These are phyloP conservation scores for Mizuhopecten yessoensis DNA, from an alignment of 1,140 invertebrate species.

Conservation along the genomic window DNA sequence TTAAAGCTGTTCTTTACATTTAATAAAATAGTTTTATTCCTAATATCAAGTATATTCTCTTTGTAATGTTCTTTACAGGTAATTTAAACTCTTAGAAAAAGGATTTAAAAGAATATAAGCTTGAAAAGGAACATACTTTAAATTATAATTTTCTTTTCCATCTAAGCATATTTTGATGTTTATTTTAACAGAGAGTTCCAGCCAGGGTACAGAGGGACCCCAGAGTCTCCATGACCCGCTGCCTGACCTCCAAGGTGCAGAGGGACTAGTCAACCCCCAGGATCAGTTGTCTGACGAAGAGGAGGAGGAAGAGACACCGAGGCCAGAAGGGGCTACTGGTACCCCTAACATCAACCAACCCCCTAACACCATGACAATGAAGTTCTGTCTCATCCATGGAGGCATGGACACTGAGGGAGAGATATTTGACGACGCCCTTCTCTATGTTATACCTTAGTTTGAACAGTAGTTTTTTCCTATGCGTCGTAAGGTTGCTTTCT, in stretches of 20 bases:
- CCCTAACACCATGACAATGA: slow-evolving; percentile 60
- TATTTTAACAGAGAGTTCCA: slow-evolving; percentile 55
- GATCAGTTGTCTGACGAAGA: slow-evolving; percentile 29
- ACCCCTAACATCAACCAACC: background rate
- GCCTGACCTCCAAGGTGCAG: background rate
- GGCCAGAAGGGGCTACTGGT: slow-evolving; percentile 64
- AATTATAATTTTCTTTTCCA: too few species aligned
- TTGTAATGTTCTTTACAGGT: too few species aligned
- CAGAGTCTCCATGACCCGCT: slow-evolving; percentile 41
- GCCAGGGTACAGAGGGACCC: slow-evolving; percentile 50
- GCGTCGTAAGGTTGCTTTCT: background rate
- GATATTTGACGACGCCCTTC: slow-evolving; percentile 82
- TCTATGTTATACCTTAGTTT: slow-evolving; percentile 67
- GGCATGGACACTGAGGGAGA: slow-evolving; percentile 83
- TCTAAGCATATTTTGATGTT: too few species aligned
- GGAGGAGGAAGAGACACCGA: slow-evolving; percentile 57
- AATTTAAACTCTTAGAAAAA: too few species aligned
- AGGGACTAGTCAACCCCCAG: background rate
- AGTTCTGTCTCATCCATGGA: slow-evolving; percentile 77
- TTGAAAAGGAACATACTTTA: too few species aligned
- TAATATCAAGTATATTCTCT: too few species aligned
- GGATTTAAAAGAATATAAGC: too few species aligned
- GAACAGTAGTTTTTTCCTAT: background rate
- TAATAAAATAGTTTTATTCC: too few species aligned
- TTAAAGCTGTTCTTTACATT: too few species aligned